Conservation (phyloP, 1,140 invertebrate genomes). For the Neodiprion fabricii region DNA sequence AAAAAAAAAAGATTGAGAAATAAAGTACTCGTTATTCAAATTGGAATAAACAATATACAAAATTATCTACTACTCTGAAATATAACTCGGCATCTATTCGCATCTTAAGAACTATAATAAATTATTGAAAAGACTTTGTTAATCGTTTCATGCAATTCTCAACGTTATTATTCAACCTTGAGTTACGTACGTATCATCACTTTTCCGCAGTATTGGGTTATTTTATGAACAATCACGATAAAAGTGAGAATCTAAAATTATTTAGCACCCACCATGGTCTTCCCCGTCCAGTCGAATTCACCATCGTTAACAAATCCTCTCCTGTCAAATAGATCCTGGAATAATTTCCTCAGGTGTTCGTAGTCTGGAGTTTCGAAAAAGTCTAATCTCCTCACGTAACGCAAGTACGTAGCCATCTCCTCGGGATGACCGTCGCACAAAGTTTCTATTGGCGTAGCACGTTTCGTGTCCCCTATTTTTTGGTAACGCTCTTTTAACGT, state of each 20-base stretch:
- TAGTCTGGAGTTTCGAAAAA: constrained; percentile 99
- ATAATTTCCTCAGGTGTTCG: constrained; percentile 95
- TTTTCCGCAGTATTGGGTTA: not conserved
- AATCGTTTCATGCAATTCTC: no score
- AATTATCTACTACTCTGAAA: no score
- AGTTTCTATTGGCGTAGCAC: constrained; percentile 96
- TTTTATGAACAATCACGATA: no score
- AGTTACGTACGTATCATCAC: constrained; percentile 14
- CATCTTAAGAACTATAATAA: no score
- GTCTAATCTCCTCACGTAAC: constrained; percentile 96
- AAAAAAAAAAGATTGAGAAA: no score
- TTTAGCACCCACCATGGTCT: constrained; percentile 80
- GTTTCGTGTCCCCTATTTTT: constrained; percentile 99
- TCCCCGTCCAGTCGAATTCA: constrained; percentile 98
- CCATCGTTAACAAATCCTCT: constrained; percentile 93
- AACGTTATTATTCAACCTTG: not conserved
- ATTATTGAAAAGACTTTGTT: no score
- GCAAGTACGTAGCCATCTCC: constrained; percentile 96
- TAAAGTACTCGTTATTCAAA: no score
- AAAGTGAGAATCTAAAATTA: constrained; percentile 6
- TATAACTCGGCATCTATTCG: no score
- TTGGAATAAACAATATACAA: no score
- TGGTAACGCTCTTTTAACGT: constrained; percentile 99
- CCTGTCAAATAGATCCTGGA: constrained; percentile 93
- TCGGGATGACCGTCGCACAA: constrained; percentile 98